Base-by-base conservation (phyloP, 64 coral and sea anemone genomes). In the Catalaphyllia jardinei region DNA sequence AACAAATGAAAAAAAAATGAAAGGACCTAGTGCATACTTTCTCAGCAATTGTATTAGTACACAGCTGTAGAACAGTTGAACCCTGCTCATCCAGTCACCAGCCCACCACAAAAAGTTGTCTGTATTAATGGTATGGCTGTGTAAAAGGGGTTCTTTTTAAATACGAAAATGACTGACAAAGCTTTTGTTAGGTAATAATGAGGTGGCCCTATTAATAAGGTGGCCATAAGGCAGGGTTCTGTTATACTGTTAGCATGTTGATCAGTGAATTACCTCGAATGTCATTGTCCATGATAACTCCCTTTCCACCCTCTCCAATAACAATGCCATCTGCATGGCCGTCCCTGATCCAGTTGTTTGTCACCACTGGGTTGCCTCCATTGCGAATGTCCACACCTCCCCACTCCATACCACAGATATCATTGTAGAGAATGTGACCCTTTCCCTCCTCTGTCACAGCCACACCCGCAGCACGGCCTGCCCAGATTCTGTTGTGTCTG, bases 331-430 rank as follows among this genome's bases (percentile, higher is more conserved):
- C 96, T 18, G 93, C 96, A 59, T 95, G 96, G 2, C 93, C 93
- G n/a, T 91, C 78, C 15, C 91, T 91, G 35, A 98, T 98, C 90
- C 82, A 87, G 64, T 98, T 98, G 61, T 89, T 91, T 11, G 88
- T 61, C 13, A 98, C 90, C 22, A 93, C 83, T 86, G 96, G 96
- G 30, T 98, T 92, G 1, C 96, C 96, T 55, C 97, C 91, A 93
- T 95, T 93, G 2, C 94, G 90, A 27, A 99, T 98, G 62, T 98
- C 96, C 22, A 99, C 75, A 14, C 94, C 97, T 71, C 94, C 97
- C 97, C 97, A 99, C 52, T 95, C 94, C 94, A 95, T 99, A 14
- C 97, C 97, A 83, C 78, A 99, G 22, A 99, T 99, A n/a, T 99
- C 97, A 87, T 99, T 99, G 42, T 87, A 82, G 31, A 88, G 90